Base-by-base conservation (phyloP, 2,113 vertebrate species). In the Cromileptes altivelis region DNA sequence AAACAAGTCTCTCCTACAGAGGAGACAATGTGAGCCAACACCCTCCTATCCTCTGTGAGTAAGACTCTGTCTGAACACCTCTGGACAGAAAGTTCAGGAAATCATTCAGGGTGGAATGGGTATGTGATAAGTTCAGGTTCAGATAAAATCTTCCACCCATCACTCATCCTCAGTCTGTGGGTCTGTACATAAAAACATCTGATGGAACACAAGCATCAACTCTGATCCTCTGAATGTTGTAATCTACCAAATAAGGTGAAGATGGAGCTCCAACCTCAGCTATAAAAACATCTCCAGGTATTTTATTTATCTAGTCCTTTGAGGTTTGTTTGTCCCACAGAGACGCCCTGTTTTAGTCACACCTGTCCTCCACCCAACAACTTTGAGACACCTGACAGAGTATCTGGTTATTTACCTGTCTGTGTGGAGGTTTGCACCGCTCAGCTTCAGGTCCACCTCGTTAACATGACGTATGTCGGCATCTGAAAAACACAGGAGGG, bases 131-230 rank as follows among this genome's bases (percentile, higher is more conserved):
- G 75, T 72, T 55, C 6, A 52, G 17, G 13, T 5, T 0, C 4
- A 14, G 30, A 52, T 18, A 19, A 17, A 64, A 45, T 57, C 49
- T 52, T 37, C 57, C 40, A 25, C 23, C 4, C 37, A 67, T 61
- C 5, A 4, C 4, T 67, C 30, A n/a, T 40, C 1, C 19, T 33
- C 6, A 37, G 40, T 42, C 4, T 50, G 10, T 55, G 12, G 2
- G 15, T 53, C 19, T 33, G 4, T 7, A 30, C 25, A 77, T 1
- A 2, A n/a, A 33, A 30, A 40, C 0, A n/a, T 50, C 42, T 50
- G 69, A 80, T 50, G 61, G 53, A 74, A 81, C 69, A 50, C 78
- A 18, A 63, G 18, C 67, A 53, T 45, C 15, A 40, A 15, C 47
- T 27, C 56, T 21, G 7, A 17, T 50, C 49, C 65, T 57, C 40